phyloP scores from a whole-genome alignment of 2,113 vertebrate species.

The Uria lomvia region DNA sequence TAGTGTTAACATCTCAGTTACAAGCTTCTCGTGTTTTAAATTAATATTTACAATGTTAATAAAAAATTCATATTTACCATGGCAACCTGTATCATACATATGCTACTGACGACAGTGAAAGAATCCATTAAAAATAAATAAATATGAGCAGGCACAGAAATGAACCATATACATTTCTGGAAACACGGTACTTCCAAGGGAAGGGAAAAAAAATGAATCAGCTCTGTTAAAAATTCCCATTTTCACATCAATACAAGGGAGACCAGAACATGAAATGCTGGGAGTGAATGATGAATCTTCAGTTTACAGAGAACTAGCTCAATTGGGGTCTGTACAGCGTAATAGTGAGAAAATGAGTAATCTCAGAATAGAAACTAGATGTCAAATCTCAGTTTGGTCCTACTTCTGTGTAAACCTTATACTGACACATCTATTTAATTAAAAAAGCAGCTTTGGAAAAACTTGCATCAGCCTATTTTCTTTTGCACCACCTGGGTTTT shows the following conservation, averaged over 20 bases:
- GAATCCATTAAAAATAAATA: conserved; percentile 14
- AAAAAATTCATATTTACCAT: conserved; percentile 42
- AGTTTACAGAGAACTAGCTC: background rate
- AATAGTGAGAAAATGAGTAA: background rate
- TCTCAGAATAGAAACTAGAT: background rate
- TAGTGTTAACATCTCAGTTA: background rate
- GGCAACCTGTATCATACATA: background rate
- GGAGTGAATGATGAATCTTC: background rate
- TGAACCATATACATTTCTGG: background rate
- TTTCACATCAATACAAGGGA: background rate
- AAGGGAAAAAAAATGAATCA: background rate
- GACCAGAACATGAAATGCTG: background rate
- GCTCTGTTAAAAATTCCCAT: background rate
- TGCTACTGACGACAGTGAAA: background rate
- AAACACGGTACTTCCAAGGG: background rate
- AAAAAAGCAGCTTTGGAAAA: background rate
- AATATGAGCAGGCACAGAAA: background rate
- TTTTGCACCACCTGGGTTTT: background rate
- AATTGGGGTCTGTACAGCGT: background rate
- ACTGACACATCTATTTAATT: background rate
- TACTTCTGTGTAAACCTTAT: background rate
- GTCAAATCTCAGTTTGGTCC: background rate
- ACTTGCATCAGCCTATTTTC: background rate
- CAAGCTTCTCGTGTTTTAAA: background rate
- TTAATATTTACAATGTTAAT: conserved; percentile 28